phyloP scores from a whole-genome alignment of 2,888 invertebrate species.

The Spialia ferax region DNA sequence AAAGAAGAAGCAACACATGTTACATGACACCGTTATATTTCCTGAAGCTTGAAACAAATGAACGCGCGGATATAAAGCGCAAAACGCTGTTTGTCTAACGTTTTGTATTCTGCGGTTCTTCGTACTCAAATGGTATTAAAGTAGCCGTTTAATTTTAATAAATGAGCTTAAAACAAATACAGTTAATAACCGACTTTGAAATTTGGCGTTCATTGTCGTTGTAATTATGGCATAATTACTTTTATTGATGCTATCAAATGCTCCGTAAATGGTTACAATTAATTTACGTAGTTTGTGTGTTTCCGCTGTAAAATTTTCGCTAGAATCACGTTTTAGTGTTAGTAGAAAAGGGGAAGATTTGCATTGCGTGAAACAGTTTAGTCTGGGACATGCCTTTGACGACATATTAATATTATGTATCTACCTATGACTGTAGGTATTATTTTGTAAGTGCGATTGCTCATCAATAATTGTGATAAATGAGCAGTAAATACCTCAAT shows the following conservation, averaged over 20 bases:
- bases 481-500: constrained; percentile 51
- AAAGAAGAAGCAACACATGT: constrained; percentile 33
- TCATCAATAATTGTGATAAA: constrained; percentile 63
- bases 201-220: constrained; percentile 61
- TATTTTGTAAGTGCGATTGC: constrained; percentile 68
- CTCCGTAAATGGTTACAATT: constrained; percentile 62
- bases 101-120: constrained; percentile 39
- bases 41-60: constrained; percentile 38
- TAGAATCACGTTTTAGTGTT: constrained; percentile 52
- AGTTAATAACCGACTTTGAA: constrained; percentile 56
- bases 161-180: constrained; percentile 52
- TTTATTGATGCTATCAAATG: constrained; percentile 60
- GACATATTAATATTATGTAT: too few relatives aligned
- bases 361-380: constrained; percentile 65
- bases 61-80: constrained; percentile 38
- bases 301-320: constrained; percentile 68
- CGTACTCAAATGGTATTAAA: constrained; percentile 47
- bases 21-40: constrained; percentile 40
- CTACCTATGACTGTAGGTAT: too few relatives aligned
- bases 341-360: constrained; percentile 44
- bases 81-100: constrained; percentile 36
- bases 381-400: constrained; percentile 65
- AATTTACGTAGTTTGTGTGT: constrained; percentile 56
- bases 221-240: constrained; percentile 59
- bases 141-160: constrained; percentile 50